Evolutionary conservation across 2,888 invertebrate genomes (phyloP), one percentile per base, ranked within the genome.

Genomic region (Tyria jacobaeae): DNA sequence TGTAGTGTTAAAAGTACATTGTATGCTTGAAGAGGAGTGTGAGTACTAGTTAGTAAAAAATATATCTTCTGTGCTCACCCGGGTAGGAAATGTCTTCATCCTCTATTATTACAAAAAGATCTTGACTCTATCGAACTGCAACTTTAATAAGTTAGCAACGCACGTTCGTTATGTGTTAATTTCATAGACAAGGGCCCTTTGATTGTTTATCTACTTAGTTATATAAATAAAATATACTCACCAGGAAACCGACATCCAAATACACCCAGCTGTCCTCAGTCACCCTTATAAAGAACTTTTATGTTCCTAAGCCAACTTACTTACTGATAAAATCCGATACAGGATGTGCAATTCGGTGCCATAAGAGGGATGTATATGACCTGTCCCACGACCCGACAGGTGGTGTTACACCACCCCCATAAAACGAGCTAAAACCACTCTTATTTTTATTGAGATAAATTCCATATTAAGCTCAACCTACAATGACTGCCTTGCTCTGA

Each of bases 331-430:
- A 74, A 79, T 79, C 69, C 65, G 72, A 85, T 82, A 82, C 88
- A 89, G 89, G 89, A 88, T 87, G 86, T 85, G 87, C 88, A 80
- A 89, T 88, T 86, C 81, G 73, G 80, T 83, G 81, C 87, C 68
- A 77, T 85, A 89, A 91, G 93, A 92, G 92, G 92, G 93, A 92
- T 92, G 89, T 75, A 86, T 79, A 78, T 83, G 90, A 91, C 91
- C 89, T 89, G 86, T 91, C 92, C 82, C 91, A 91, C 90, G 92
- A 90, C 89, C 91, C 88, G 76, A 84, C 90, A 91, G 91, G 91
- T 91, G 90, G 86, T 87, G 84, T 83, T 81, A 77, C 83, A 82
- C 80, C 72, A 74, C 68, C 70, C 66, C 59, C 67, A 58, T 71
- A 69, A 44, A 25, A 61, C 53, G 60, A 53, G 14, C 49, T 25